A percentile compares a stretch with the other conserved stretches of the same genome.
phyloP scores from a whole-genome alignment of 2,888 invertebrate species.

The Mesochorus sp. region DNA sequence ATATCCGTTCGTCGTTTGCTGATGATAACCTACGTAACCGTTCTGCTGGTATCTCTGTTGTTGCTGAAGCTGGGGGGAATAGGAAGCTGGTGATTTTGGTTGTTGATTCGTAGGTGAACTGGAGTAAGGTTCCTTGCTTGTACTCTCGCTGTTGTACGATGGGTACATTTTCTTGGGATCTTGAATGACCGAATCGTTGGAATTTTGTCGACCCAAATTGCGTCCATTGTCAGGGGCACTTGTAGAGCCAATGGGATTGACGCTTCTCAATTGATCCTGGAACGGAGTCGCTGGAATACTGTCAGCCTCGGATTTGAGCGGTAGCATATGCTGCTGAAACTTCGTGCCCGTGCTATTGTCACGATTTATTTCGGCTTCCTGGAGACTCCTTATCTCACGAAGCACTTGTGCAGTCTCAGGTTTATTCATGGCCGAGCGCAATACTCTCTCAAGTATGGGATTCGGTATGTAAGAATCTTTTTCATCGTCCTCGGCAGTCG shows the following conservation, averaged over 20 bases:
- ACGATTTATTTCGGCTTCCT: slow-evolving; percentile 80
- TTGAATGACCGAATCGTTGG: slow-evolving; percentile 70
- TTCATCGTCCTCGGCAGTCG: slow-evolving; percentile 95
- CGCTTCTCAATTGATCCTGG: slow-evolving; percentile 78
- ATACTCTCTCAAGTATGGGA: slow-evolving; percentile 93
- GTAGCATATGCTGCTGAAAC: slow-evolving; percentile 82
- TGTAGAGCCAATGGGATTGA: slow-evolving; percentile 71
- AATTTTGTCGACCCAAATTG: slow-evolving; percentile 70
- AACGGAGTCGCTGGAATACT: slow-evolving; percentile 78
- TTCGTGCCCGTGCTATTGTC: slow-evolving; percentile 79
- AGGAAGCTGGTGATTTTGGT: slow-evolving; percentile 69
- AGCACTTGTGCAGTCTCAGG: slow-evolving; percentile 85
- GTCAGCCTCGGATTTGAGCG: slow-evolving; percentile 78
- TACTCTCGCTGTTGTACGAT: slow-evolving; percentile 67
- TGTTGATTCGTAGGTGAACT: slow-evolving; percentile 58
- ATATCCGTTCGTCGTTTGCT: slow-evolving; percentile 64
- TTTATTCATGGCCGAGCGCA: slow-evolving; percentile 91
- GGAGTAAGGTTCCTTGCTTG: slow-evolving; percentile 69
- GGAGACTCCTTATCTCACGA: slow-evolving; percentile 83
- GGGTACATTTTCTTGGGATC: slow-evolving; percentile 70
- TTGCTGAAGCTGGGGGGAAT: slow-evolving; percentile 72
- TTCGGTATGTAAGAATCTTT: slow-evolving; percentile 95
- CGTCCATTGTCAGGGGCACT: slow-evolving; percentile 66
- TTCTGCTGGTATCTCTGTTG: slow-evolving; percentile 76
- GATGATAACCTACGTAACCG: slow-evolving; percentile 71